Conservation (phyloP, 2,888 invertebrate species). For the Lomographa bimaculata region DNA sequence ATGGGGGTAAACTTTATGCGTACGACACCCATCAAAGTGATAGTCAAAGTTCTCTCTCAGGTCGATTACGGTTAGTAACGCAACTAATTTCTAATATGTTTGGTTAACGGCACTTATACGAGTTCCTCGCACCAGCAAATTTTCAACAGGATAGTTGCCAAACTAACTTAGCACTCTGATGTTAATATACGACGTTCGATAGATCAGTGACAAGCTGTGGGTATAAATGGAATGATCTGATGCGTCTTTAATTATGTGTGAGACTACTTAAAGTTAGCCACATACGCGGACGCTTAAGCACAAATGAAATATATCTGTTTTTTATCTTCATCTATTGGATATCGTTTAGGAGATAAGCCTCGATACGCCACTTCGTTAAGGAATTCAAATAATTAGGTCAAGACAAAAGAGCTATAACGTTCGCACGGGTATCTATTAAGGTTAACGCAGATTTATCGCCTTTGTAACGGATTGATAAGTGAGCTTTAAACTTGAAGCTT, state of each 20-base stretch:
- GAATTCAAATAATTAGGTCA: too few relatives aligned
- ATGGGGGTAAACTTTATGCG: slow-evolving; percentile 35
- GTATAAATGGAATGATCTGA: slow-evolving; percentile 27
- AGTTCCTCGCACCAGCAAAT: slow-evolving; percentile 58
- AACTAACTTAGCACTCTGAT: slow-evolving; percentile 63
- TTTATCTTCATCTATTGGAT: slow-evolving; percentile 2
- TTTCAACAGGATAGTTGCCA: slow-evolving; percentile 62
- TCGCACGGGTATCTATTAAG: too few relatives aligned
- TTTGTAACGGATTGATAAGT: too few relatives aligned
- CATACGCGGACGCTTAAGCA: background rate
- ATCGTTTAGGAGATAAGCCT: background rate
- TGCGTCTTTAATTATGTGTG: slow-evolving; percentile 7
- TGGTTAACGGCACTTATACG: slow-evolving; percentile 72
- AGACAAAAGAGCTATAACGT: too few relatives aligned
- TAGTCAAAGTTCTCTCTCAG: slow-evolving; percentile 59
- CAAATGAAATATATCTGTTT: too few relatives aligned
- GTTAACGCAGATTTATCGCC: too few relatives aligned
- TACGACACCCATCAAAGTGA: slow-evolving; percentile 57
- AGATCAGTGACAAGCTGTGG: slow-evolving; percentile 29
- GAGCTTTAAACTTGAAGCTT: too few relatives aligned
- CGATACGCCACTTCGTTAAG: too few relatives aligned
- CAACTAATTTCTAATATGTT: slow-evolving; percentile 77
- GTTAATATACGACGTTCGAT: slow-evolving; percentile 45
- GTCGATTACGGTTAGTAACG: slow-evolving; percentile 70
- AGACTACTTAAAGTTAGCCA: slow-evolving; percentile 2